Evolutionary conservation across 2,797 vertebrate species (phyloP).

Genomic region (Oreochromis grahami): DNA sequence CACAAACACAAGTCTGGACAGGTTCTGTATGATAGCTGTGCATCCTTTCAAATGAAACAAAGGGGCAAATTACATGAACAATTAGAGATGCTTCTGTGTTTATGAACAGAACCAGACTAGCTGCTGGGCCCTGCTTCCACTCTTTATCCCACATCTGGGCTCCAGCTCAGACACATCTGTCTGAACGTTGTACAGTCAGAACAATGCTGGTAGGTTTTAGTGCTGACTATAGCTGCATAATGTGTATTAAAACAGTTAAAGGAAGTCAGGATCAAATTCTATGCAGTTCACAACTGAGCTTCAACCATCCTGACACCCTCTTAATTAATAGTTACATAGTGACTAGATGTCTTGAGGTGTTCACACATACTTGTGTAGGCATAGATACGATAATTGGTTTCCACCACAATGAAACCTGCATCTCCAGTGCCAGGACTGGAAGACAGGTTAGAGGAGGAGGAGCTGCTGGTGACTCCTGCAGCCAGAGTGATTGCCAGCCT

Average conservation of each 20-base stretch:
- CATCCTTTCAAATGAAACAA: background rate
- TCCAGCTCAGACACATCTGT: background rate
- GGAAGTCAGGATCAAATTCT: background rate
- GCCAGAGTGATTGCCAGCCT: constrained; percentile 89
- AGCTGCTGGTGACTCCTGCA: constrained; percentile 79
- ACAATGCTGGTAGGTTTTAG: background rate
- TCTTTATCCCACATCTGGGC: background rate
- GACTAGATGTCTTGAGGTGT: background rate
- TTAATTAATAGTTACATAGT: background rate
- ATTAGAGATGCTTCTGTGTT: background rate
- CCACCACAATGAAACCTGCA: constrained; percentile 85
- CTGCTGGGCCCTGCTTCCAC: background rate
- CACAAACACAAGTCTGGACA: background rate
- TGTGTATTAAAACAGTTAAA: background rate
- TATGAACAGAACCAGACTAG: background rate
- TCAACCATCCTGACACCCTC: fast-evolving
- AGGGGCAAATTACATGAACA: fast-evolving
- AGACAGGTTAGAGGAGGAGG: constrained; percentile 45
- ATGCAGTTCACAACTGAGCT: background rate
- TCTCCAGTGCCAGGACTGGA: constrained; percentile 65
- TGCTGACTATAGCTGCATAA: background rate
- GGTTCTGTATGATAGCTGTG: background rate
- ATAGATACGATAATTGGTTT: constrained; percentile 91
- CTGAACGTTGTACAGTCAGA: background rate
- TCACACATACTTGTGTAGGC: constrained; percentile 84